Conservation (phyloP, 1,140 invertebrate genomes). For the Odontomachus brunneus region DNA sequence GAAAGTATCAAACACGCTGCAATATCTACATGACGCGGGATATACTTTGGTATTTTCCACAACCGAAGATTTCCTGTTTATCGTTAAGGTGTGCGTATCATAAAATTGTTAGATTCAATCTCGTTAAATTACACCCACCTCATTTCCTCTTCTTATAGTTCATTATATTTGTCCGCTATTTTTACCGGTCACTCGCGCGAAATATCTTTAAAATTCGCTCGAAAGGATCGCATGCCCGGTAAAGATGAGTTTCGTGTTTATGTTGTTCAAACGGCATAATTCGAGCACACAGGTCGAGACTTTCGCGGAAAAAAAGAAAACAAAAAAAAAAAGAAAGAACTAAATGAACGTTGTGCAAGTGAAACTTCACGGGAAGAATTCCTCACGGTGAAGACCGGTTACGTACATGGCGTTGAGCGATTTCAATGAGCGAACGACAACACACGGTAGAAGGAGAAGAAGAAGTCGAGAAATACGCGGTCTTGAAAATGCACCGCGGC, state of each 20-base stretch:
- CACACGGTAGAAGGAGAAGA: too few species aligned
- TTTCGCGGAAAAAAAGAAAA: conserved; percentile 43
- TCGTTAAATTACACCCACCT: too few species aligned
- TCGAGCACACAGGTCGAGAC: conserved; percentile 35
- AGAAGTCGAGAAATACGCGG: conserved; percentile 20
- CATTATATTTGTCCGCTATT: not conserved
- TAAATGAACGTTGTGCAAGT: conserved; percentile 52
- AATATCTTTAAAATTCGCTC: not conserved
- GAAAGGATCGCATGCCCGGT: conserved; percentile 3
- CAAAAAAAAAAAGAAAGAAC: conserved; percentile 26
- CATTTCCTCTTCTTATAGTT: too few species aligned
- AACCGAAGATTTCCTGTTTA: too few species aligned
- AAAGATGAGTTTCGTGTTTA: conserved; percentile 39
- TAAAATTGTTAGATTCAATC: too few species aligned
- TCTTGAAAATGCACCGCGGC: not conserved
- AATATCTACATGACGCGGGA: too few species aligned
- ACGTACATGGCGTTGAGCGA: conserved; percentile 19
- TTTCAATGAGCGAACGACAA: conserved; percentile 32
- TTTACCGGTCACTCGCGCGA: not conserved
- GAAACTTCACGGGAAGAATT: conserved; percentile 50
- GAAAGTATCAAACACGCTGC: too few species aligned
- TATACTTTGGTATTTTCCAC: too few species aligned
- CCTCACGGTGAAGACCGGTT: conserved; percentile 48
- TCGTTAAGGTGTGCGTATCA: too few species aligned
- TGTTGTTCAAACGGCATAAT: conserved; percentile 42